Evolutionary conservation across 2,888 invertebrate species (phyloP).

Genomic region (Pedicia rivosa): DNA sequence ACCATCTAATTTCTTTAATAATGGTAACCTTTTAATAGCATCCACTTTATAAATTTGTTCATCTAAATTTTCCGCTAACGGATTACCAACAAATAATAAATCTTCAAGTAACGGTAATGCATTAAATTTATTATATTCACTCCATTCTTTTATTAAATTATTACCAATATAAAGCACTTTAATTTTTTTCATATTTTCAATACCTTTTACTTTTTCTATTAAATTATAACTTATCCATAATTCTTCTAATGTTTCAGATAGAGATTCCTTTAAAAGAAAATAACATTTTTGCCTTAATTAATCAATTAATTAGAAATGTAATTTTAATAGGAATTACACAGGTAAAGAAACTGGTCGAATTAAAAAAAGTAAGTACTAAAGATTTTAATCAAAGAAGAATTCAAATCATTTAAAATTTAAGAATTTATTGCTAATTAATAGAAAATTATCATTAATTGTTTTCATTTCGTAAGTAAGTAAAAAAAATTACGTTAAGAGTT

Average conservation of each 20-base stretch:
- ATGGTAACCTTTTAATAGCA: slow-evolving; percentile 52
- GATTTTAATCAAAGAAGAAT: no score
- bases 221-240: slow-evolving; percentile 90
- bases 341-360: no score
- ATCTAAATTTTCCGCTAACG: slow-evolving; percentile 56
- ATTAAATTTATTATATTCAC: slow-evolving; percentile 67
- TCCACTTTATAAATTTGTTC: slow-evolving; percentile 53
- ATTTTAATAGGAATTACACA: no score
- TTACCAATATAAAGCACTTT: slow-evolving; percentile 72
- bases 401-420: no score
- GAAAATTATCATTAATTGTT: no score
- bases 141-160: slow-evolving; percentile 79
- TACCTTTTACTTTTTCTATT: slow-evolving; percentile 83
- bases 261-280: no score
- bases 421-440: no score
- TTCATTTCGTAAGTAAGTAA: no score
- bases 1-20: slow-evolving; percentile 66
- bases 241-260: slow-evolving; percentile 78
- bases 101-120: slow-evolving; percentile 58
- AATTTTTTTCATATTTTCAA: slow-evolving; percentile 62
- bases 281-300: no score
- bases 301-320: no score
- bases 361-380: no score
- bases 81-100: slow-evolving; percentile 68
- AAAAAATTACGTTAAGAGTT: no score